Percentiles rank a stretch among this genome's conserved stretches.
Conservation (phyloP, 2,113 vertebrate genomes). For the Pterophyllum scalare region DNA sequence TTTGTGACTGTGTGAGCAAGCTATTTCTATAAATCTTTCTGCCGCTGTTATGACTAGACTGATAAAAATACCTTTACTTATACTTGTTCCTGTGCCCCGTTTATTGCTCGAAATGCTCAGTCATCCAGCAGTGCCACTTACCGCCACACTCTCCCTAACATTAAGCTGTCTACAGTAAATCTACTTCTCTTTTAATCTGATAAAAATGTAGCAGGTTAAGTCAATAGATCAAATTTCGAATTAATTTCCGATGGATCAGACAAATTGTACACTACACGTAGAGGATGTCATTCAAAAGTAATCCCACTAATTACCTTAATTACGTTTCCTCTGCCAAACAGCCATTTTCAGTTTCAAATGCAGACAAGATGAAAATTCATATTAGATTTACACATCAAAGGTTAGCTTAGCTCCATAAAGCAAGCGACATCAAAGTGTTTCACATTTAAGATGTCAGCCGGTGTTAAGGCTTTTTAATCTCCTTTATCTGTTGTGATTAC, state of each 20-base stretch:
- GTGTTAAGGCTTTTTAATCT: constrained; percentile 15
- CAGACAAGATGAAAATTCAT: constrained; percentile 32
- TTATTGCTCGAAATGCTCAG: background rate
- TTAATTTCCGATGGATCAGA: constrained; percentile 25
- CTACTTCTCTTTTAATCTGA: constrained; percentile 37
- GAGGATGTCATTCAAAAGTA: constrained; percentile 27
- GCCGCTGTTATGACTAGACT: background rate
- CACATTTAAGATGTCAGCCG: background rate
- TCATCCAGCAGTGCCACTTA: constrained; percentile 13
- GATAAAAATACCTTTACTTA: background rate
- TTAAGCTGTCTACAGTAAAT: constrained; percentile 15
- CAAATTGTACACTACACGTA: constrained; percentile 14
- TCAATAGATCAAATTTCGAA: constrained; percentile 43
- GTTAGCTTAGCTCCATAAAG: constrained; percentile 11
- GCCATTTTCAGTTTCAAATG: constrained; percentile 34
- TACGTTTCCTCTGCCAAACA: constrained; percentile 37
- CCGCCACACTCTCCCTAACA: constrained; percentile 1
- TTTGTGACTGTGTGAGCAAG: constrained; percentile 4
- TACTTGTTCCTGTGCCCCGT: background rate
- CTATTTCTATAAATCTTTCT: background rate
- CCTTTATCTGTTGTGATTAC: background rate
- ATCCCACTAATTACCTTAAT: constrained; percentile 59
- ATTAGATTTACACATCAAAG: constrained; percentile 44
- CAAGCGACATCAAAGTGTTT: constrained; percentile 1
- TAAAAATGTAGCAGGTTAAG: constrained; percentile 24